These are phyloP conservation scores for Oreochromis spilurus DNA, from an alignment of 2,113 vertebrate species.

Conservation along the genomic window DNA sequence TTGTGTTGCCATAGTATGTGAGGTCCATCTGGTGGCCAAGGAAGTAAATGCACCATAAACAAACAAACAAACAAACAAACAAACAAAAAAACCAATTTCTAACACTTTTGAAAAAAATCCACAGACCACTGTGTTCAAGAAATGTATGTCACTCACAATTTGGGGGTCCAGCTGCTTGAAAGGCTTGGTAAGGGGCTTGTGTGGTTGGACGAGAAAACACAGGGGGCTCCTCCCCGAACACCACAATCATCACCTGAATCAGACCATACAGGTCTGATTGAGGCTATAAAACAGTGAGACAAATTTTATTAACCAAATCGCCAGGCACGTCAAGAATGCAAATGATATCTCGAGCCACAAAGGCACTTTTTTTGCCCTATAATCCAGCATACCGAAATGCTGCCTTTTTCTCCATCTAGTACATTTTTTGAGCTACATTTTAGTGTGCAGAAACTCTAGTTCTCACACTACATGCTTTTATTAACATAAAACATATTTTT, in stretches of 20 bases:
- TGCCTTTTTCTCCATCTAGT: neutral
- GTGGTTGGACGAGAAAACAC: conserved; percentile 92
- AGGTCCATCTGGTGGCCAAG: conserved; percentile 58
- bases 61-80: neutral
- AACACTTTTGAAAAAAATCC: neutral
- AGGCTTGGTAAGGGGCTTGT: conserved; percentile 84
- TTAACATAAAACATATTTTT: neutral
- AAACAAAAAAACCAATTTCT: neutral
- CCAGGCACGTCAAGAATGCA: neutral
- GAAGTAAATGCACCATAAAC: neutral
- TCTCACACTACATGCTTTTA: neutral
- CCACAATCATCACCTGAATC: conserved; percentile 98
- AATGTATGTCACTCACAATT: conserved; percentile 78
- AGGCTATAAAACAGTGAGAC: conserved; percentile 72
- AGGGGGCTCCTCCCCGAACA: conserved; percentile 96
- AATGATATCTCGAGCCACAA: fast-evolving
- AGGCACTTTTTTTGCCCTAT: neutral
- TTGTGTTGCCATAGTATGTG: neutral
- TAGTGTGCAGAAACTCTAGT: neutral
- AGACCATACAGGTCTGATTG: conserved; percentile 92
- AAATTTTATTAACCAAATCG: neutral
- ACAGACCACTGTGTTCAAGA: neutral
- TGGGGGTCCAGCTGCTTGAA: conserved; percentile 91
- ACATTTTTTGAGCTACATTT: fast-evolving
- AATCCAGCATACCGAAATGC: fast-evolving